A percentile compares a stretch with the other conserved stretches of the same genome.
These are phyloP conservation scores for Mesoclemmys tuberculata DNA, from an alignment of 2,113 vertebrate genomes.

Conservation along the genomic window DNA sequence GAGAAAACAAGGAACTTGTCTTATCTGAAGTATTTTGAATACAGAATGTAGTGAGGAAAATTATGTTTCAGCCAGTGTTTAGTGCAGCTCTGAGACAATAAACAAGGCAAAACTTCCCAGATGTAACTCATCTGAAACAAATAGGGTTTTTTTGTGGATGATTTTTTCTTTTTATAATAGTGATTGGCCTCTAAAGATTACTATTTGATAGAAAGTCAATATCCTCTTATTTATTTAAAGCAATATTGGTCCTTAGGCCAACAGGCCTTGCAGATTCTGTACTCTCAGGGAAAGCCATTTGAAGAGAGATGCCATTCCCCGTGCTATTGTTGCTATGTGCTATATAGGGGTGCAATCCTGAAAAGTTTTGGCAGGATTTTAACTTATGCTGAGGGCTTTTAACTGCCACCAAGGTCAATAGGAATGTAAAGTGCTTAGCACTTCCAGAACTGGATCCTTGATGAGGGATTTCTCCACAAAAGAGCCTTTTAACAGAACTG, in stretches of 20 bases:
- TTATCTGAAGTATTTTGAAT: background rate
- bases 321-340: background rate
- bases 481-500: background rate
- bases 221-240: background rate
- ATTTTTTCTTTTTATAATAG: background rate
- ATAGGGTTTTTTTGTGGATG: background rate
- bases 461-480: background rate
- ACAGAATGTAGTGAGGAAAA: accelerated
- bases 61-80: background rate
- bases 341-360: background rate
- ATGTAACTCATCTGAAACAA: background rate
- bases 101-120: background rate
- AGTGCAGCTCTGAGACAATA: background rate
- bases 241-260: background rate
- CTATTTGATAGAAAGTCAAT: background rate
- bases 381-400: background rate
- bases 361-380: background rate
- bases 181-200: background rate
- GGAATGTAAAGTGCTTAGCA: background rate
- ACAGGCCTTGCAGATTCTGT: background rate
- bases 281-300: background rate
- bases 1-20: background rate
- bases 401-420: background rate
- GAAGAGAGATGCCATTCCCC: background rate
- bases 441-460: background rate